Percentiles rank a stretch among this genome's conserved stretches.
Evolutionary conservation across 2,888 invertebrate species (phyloP).

Genomic region (Eugnorisma glareosa): DNA sequence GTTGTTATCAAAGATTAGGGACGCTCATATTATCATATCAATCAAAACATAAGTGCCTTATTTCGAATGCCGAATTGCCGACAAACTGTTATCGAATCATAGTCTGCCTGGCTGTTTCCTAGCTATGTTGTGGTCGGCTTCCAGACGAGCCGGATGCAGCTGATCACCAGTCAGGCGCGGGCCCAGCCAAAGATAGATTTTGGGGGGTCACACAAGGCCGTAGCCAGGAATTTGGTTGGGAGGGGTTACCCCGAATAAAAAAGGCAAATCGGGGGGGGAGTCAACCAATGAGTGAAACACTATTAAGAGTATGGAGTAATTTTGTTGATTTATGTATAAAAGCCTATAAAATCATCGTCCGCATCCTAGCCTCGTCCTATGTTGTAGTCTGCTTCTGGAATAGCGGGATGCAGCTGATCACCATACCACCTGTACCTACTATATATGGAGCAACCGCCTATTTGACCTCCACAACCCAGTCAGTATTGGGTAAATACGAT

Average conservation of each 20-base stretch:
- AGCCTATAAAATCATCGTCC: too few relatives aligned
- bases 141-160: too few relatives aligned
- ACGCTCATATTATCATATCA: neutral
- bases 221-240: too few relatives aligned
- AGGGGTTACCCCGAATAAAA: too few relatives aligned
- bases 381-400: neutral
- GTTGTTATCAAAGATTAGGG: neutral
- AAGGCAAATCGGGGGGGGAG: too few relatives aligned
- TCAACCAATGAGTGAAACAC: too few relatives aligned
- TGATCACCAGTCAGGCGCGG: too few relatives aligned
- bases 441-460: neutral
- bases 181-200: too few relatives aligned
- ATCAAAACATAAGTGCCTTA: conserved; percentile 11
- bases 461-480: neutral
- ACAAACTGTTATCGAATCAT: neutral
- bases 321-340: too few relatives aligned
- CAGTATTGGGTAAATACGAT: neutral
- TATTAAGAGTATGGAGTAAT: too few relatives aligned
- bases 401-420: neutral
- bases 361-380: neutral
- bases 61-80: conserved; percentile 11
- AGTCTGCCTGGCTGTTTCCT: neutral
- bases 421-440: too few relatives aligned
- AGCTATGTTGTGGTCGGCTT: neutral
- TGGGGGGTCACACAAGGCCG: too few relatives aligned